Evolutionary conservation across 2,113 vertebrate genomes (phyloP), one percentile per base, ranked within the genome.

Genomic region (Nesoenas mayeri): DNA sequence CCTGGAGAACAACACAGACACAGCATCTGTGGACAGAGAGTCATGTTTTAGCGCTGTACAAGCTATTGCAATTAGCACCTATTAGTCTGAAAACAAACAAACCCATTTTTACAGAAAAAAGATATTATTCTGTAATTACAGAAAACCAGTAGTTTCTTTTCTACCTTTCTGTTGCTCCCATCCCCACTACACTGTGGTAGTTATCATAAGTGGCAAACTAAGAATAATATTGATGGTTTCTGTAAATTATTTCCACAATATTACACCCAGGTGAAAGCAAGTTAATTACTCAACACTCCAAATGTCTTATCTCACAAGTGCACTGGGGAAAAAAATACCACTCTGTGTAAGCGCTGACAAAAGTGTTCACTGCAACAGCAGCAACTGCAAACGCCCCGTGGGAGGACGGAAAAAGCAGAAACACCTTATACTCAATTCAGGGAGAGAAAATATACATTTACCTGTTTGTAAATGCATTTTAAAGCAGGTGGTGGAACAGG

Each of bases 381-480:
- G 62, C 0, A 11, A 40, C 5, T 0, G 0, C 4, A 15, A 70
- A 57, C 3, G 5, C 16, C 57, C 10, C 0, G 0, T 1, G 4
- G 42, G 57, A 69, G 38, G 31, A 29, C 36, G 40, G 24, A 24
- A 69, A 7, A 15, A 51, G 31, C 40, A 77, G 36, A 48, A 3
- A 32, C 44, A 56, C 21, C 36, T 65, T 36, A 17, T 8, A 19
- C 16, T 24, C 25, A 2, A 3, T 12, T 40, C 53, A 40, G 7
- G 17, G 29, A 70, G 38, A 48, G 42, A 50, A 79, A 42, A 53
- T 1, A 3, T 4, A 85, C 84, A 67, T 31, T 58, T 12, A 12
- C 50, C 54, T 38, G 16, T 7, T 12, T 50, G 29, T 5, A 65
- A 47, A 19, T 17, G n/a, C 60, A 20, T 34, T 62, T 57, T 32